These are phyloP conservation scores for Xestoiulus laeticollis DNA, from an alignment of 2,888 invertebrate species.

Conservation along the genomic window DNA sequence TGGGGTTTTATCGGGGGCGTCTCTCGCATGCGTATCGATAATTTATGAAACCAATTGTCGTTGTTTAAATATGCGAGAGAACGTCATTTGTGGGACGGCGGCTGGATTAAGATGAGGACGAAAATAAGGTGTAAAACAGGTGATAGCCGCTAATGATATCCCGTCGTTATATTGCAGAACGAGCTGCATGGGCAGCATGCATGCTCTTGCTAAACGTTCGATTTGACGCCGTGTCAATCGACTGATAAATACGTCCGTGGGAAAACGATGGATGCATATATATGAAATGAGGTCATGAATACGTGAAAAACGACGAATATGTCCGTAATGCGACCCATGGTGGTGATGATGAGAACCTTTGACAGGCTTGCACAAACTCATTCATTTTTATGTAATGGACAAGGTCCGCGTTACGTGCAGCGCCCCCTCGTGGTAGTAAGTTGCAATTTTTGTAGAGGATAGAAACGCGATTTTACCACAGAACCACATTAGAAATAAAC, in stretches of 20 bases:
- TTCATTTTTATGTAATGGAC: neutral
- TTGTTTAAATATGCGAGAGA: neutral
- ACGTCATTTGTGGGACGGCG: neutral
- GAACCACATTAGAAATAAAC: too few species aligned
- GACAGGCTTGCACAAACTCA: neutral
- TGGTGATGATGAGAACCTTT: neutral
- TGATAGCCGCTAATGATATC: neutral
- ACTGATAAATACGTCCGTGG: conserved; percentile 6
- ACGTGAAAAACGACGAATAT: neutral
- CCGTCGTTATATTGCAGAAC: neutral
- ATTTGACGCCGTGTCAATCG: neutral
- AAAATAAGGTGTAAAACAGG: neutral
- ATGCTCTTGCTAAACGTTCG: neutral
- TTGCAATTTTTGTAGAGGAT: too few species aligned
- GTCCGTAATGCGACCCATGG: neutral
- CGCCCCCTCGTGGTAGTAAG: too few species aligned
- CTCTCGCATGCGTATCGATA: neutral
- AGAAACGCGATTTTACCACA: too few species aligned
- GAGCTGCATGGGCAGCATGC: neutral
- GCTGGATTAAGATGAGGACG: neutral
- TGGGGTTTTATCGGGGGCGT: neutral
- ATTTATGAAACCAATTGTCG: neutral
- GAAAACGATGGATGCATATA: neutral
- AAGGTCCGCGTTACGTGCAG: too few species aligned
- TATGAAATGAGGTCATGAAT: neutral